phyloP scores from a whole-genome alignment of 2,797 vertebrate species.

The Fistularia commersonii region DNA sequence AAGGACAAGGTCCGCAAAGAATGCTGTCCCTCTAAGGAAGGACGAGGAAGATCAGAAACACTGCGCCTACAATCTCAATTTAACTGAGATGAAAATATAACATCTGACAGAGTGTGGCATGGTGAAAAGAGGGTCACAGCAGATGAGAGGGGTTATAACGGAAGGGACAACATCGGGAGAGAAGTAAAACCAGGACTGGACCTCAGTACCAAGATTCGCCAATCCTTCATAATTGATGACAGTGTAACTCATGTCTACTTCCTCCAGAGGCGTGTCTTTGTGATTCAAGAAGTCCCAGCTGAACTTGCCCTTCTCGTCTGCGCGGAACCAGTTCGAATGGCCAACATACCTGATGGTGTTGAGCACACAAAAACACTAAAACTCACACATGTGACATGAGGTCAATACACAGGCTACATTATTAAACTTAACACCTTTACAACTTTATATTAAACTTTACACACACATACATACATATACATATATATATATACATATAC shows the following conservation, averaged over 20 bases:
- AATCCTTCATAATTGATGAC: constrained; percentile 77
- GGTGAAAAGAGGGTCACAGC: neutral
- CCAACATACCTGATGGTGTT: constrained; percentile 73
- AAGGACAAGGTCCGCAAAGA: constrained; percentile 73
- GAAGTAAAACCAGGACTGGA: neutral
- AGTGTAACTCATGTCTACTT: constrained; percentile 76
- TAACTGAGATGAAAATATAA: neutral
- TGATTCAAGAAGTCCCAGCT: constrained; percentile 58
- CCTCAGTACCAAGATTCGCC: constrained; percentile 72
- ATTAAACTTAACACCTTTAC: neutral
- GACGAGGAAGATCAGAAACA: constrained; percentile 10
- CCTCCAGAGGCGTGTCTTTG: constrained; percentile 66
- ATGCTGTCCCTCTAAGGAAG: constrained; percentile 63
- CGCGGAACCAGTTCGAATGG: constrained; percentile 72
- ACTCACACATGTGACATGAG: neutral
- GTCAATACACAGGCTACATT: neutral
- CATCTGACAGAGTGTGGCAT: too few species aligned
- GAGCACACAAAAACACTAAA: constrained; percentile 1
- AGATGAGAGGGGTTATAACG: neutral
- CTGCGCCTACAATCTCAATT: neutral
- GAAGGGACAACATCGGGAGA: neutral
- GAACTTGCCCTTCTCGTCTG: constrained; percentile 48
- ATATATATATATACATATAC: too few species aligned
- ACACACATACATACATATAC: too few species aligned
- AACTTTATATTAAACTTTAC: too few species aligned